Conservation (phyloP, 2,797 vertebrate species). For the Diglossa cyanea region DNA sequence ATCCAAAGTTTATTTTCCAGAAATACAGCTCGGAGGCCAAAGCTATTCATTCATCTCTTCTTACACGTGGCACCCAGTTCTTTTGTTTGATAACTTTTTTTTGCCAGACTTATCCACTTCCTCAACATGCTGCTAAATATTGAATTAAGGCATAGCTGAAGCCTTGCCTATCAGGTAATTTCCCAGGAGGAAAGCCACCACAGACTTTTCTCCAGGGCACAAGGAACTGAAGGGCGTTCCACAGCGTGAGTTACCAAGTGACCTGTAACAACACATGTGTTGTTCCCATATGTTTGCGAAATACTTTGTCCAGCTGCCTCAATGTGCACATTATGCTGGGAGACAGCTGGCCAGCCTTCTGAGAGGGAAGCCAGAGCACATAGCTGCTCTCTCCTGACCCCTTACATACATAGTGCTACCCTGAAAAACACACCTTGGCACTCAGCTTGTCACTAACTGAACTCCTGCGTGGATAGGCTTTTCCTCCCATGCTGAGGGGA, state of each 20-base stretch:
- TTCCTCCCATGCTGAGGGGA: background rate
- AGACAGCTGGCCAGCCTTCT: slow-evolving; percentile 38
- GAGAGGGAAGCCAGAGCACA: background rate
- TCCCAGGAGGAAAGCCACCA: background rate
- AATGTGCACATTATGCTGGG: slow-evolving; percentile 37
- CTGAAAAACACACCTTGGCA: slow-evolving; percentile 43
- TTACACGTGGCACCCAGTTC: background rate
- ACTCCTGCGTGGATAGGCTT: background rate
- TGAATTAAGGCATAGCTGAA: slow-evolving; percentile 6
- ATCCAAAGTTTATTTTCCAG: background rate
- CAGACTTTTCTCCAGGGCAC: background rate
- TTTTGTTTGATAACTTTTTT: background rate
- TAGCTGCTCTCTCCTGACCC: slow-evolving; percentile 8
- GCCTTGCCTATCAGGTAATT: slow-evolving; percentile 13
- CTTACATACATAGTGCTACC: background rate
- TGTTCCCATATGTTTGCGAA: slow-evolving; percentile 41
- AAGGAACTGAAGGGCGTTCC: slow-evolving; percentile 12
- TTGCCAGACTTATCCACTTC: background rate
- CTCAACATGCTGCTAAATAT: background rate
- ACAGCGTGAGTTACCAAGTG: slow-evolving; percentile 28
- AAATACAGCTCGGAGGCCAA: background rate
- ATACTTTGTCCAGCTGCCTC: slow-evolving; percentile 55
- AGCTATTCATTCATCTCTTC: background rate
- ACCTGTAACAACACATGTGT: slow-evolving; percentile 58
- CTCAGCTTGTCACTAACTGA: slow-evolving; percentile 18